Evolutionary conservation across 2,797 vertebrate genomes (phyloP).

Genomic region (Sarcoramphus papa): DNA sequence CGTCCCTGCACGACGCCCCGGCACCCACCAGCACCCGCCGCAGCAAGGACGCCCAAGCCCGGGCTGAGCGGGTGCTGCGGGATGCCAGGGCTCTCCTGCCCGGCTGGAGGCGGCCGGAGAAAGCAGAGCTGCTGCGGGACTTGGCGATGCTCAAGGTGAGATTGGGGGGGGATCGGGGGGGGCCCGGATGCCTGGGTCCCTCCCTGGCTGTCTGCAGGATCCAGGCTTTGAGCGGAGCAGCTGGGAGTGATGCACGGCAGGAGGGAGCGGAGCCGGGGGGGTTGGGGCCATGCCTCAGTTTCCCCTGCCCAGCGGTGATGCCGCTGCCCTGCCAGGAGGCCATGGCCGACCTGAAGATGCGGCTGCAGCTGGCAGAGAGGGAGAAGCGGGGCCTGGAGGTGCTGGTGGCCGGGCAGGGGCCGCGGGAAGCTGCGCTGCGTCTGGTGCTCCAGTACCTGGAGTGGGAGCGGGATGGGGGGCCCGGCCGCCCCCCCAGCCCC

Average conservation of each 20-base stretch:
- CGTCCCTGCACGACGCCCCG: conserved; percentile 54
- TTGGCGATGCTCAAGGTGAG: conserved; percentile 81
- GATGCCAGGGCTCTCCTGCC: conserved; percentile 45
- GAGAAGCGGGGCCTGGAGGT: conserved; percentile 82
- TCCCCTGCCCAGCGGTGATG: rapidly evolving
- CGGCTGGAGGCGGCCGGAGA: conserved; percentile 74
- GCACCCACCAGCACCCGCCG: not conserved
- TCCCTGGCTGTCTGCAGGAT: rapidly evolving
- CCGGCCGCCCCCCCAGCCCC: not conserved
- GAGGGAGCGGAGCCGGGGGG: not conserved
- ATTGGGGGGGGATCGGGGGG: rapidly evolving
- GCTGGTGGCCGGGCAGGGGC: conserved; percentile 54
- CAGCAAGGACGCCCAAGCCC: not conserved
- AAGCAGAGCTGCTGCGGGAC: conserved; percentile 78
- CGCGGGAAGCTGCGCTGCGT: conserved; percentile 49
- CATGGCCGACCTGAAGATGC: conserved; percentile 80
- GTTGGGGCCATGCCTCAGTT: not conserved
- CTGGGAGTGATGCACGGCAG: not conserved
- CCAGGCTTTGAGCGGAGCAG: not conserved
- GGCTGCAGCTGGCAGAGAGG: conserved; percentile 78
- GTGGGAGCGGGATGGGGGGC: conserved; percentile 63
- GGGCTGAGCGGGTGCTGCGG: conserved; percentile 17
- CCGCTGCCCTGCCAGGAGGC: conserved; percentile 74
- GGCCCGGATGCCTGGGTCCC: rapidly evolving
- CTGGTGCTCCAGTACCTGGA: conserved; percentile 75